Conservation (phyloP, 1,140 invertebrate species). For the Neotoxoptera formosana region DNA sequence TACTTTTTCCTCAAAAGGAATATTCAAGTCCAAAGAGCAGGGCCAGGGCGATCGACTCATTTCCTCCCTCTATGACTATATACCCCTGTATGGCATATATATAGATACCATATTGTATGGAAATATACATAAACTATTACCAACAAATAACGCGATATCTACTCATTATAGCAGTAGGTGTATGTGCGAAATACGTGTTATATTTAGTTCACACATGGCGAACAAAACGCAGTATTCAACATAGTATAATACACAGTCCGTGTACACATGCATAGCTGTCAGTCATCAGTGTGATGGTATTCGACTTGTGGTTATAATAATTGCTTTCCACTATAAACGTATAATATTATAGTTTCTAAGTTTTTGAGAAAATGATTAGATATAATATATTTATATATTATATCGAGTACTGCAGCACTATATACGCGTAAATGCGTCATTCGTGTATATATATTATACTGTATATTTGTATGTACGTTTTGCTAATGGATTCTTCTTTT, state of each 20-base stretch:
- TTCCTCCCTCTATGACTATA: not conserved
- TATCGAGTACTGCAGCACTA: not conserved
- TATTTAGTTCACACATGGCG: not conserved
- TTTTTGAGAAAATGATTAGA: conserved; percentile 10
- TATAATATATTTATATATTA: not conserved
- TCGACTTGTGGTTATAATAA: not conserved
- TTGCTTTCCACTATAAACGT: not conserved
- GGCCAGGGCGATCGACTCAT: not conserved
- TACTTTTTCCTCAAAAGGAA: not conserved
- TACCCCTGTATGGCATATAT: not conserved
- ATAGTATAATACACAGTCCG: not conserved
- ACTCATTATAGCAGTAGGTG: not conserved
- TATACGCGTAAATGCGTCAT: not conserved
- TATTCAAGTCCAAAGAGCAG: not conserved
- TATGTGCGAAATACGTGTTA: not conserved
- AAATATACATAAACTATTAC: not conserved
- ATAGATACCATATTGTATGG: not conserved
- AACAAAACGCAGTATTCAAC: not conserved
- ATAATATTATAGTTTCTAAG: not conserved
- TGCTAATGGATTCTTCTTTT: conserved; percentile 9
- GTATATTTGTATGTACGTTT: not conserved
- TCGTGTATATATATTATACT: not conserved
- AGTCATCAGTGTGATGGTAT: not conserved
- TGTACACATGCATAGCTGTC: too few relatives aligned
- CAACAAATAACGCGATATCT: not conserved